These are phyloP conservation scores for Drosophila pseudoobscura DNA, from an alignment of 1,140 invertebrate genomes.

Conservation along the genomic window DNA sequence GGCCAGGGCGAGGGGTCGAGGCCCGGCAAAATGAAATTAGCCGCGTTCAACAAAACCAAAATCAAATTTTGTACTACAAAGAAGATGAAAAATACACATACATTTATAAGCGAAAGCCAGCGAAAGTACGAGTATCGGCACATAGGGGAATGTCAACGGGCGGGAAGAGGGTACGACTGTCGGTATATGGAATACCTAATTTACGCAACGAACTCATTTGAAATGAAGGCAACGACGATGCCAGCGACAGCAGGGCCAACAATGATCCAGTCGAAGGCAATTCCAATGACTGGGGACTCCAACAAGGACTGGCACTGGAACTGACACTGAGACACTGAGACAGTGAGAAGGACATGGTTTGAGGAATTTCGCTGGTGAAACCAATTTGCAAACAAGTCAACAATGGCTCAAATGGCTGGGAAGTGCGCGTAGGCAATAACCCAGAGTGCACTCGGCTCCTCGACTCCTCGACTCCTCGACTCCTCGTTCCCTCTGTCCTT, in stretches of 20 bases:
- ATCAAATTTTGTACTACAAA: constrained; percentile 76
- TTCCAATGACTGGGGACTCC: constrained; percentile 1
- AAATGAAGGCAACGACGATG: constrained; percentile 51
- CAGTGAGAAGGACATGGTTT: constrained; percentile 28
- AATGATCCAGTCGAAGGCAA: constrained; percentile 14
- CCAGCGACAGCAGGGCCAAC: constrained; percentile 34
- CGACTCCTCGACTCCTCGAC: background rate
- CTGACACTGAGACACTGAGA: background rate
- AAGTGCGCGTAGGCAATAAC: constrained; percentile 66
- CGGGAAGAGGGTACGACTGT: background rate
- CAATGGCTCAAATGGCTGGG: constrained; percentile 57
- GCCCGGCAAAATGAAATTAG: constrained; percentile 71
- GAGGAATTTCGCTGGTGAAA: constrained; percentile 58
- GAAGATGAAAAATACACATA: constrained; percentile 64
- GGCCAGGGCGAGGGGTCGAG: constrained; percentile 34
- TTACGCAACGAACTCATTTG: constrained; percentile 74
- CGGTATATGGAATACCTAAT: constrained; percentile 58
- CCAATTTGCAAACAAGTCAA: constrained; percentile 81
- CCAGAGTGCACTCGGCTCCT: constrained; percentile 53
- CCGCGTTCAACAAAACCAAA: constrained; percentile 77
- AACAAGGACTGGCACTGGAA: background rate
- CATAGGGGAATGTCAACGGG: constrained; percentile 34
- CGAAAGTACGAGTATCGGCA: constrained; percentile 4
- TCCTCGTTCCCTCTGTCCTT: background rate
- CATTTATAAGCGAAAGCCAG: constrained; percentile 28